A percentile compares a stretch with the other conserved stretches of the same genome.
These are phyloP conservation scores for Bombyx mori DNA, from an alignment of 1,140 invertebrate species.

Conservation along the genomic window ASM3026992v2 NC_085117.1:10354501-10355000, in stretches of 20 bases:
- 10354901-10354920: no score
- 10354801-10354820: no score
- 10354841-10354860: no score
- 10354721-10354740: constrained; percentile 15
- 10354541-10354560: neutral
- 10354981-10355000: no score
- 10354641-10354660: constrained; percentile 43
- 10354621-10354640: constrained; percentile 11
- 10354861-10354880: neutral
- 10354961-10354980: no score
- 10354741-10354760: constrained; percentile 2
- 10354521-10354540: constrained; percentile 12
- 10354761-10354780: neutral
- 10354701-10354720: constrained; percentile 38
- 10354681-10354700: constrained; percentile 67
- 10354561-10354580: constrained; percentile 26
- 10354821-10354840: no score
- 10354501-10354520: constrained; percentile 19
- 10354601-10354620: constrained; percentile 43
- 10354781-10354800: no score
- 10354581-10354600: constrained; percentile 62
- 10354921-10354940: no score
- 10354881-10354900: no score
- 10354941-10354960: no score
- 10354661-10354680: constrained; percentile 55